Evolutionary conservation across 2,888 invertebrate genomes (phyloP).

Genomic region (Chymomyza procnemis): DNA sequence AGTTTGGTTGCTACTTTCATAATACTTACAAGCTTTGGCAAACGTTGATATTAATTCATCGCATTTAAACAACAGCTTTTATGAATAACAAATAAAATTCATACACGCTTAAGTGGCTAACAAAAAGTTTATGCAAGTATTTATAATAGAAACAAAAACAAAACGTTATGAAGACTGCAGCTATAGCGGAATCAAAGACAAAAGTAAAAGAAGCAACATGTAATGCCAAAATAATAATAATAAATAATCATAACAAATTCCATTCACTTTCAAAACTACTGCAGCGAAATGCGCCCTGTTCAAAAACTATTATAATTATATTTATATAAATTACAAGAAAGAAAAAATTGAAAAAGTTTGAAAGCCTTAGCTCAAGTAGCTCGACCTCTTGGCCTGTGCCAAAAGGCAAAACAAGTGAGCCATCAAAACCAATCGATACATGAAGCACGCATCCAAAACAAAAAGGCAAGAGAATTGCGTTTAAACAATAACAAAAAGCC

Average conservation of each 20-base stretch:
- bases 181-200: conserved; percentile 57
- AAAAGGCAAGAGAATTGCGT: conserved; percentile 1
- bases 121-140: conserved; percentile 45
- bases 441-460: not conserved
- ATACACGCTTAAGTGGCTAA: conserved; percentile 31
- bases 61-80: conserved; percentile 4
- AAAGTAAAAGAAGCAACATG: conserved; percentile 24
- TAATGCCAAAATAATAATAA: conserved; percentile 23
- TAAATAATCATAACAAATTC: conserved; percentile 6
- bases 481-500: not conserved
- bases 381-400: not conserved
- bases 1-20: conserved; percentile 22
- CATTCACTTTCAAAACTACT: conserved; percentile 7
- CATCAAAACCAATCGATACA: not conserved
- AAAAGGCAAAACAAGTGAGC: not conserved
- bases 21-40: conserved; percentile 22
- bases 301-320: conserved; percentile 45
- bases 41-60: not conserved
- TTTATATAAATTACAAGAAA: not conserved
- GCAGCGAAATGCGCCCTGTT: conserved; percentile 16
- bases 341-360: not conserved
- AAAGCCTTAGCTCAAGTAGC: not conserved
- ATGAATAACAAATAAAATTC: conserved; percentile 31
- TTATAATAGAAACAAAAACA: conserved; percentile 55
- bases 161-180: conserved; percentile 52